Base-by-base conservation (phyloP, 2,888 invertebrate genomes). In the Idaea straminata region DNA sequence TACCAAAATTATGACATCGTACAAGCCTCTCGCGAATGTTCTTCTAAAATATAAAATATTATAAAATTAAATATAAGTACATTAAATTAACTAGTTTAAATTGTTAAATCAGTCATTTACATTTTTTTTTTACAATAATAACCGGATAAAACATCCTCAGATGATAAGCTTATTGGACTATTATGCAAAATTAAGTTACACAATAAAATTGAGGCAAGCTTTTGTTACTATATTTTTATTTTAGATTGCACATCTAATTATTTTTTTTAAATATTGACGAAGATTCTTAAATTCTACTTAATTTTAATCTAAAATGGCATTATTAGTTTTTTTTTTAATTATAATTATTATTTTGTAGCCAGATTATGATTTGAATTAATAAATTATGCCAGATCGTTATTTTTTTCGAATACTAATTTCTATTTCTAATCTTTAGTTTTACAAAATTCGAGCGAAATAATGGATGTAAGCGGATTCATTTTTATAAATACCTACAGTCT, bases 31-130 rank as follows among this genome's bases (percentile, higher is more conserved):
- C 47, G 47, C 47, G 10, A 47, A 47, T 47, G 47, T 65, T 65
- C 61, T 60, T 36, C 57, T 59, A 64, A 61, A 64, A 61, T 66
- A 69, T 64, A 62, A 61, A 61, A 5, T 67, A 69, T 64, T 72
- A 79, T 68, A 79, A 79, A 68, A 71, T 72, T 84, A 81, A 82
- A 84, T 85, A 86, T 83, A 73, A 47, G 64, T 64, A 83, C 80
- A 73, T 87, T 86, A 86, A 86, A 84, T 86, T 83, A 85, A 82
- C 83, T 85, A 83, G 74, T 78, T 82, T 78, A 85, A 83, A 87
- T 81, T 79, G 82, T 83, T 81, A 86, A 87, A 88, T 89, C 89
- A 89, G 89, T 89, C 89, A 87, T 87, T 85, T 88, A 88, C 86
- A 87, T 84, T 84, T 83, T 78, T 78, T 79, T 84, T 83, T 80